phyloP scores from a whole-genome alignment of 2,888 invertebrate genomes.

The Trissolcus japonicus region DNA sequence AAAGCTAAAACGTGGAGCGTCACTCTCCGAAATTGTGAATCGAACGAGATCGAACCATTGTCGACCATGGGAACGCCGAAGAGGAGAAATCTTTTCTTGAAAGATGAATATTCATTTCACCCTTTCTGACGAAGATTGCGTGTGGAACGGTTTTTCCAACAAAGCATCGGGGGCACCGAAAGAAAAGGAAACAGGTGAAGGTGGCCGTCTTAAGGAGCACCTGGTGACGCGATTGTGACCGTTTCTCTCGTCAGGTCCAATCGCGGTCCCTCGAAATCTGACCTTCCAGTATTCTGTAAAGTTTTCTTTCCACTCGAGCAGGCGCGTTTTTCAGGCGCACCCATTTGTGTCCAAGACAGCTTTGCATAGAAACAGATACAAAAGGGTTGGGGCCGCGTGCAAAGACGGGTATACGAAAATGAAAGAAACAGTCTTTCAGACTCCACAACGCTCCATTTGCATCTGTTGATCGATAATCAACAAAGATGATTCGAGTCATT shows the following conservation, averaged over 20 bases:
- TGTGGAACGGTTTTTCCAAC: conserved; percentile 14
- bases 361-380: conserved; percentile 49
- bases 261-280: conserved; percentile 49
- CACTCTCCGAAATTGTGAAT: not conserved
- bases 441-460: conserved; percentile 28
- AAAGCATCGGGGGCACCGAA: conserved; percentile 15
- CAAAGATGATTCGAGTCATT: conserved; percentile 47
- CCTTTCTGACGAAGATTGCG: conserved; percentile 17
- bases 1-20: too few species aligned
- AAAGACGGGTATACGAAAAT: conserved; percentile 24
- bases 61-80: too few species aligned
- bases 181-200: conserved; percentile 51
- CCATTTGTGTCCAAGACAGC: conserved; percentile 44
- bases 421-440: conserved; percentile 13
- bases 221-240: conserved; percentile 44
- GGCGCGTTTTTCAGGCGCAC: conserved; percentile 52
- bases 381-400: conserved; percentile 47
- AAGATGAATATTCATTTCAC: conserved; percentile 18
- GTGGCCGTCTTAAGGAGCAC: conserved; percentile 48
- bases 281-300: conserved; percentile 52
- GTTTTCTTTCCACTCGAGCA: conserved; percentile 68
- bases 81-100: not conserved
- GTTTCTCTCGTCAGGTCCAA: conserved; percentile 3
- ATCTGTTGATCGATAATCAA: conserved; percentile 51
- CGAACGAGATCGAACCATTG: not conserved